A percentile compares a stretch with the other conserved stretches of the same genome.
These are phyloP conservation scores for Prolemur simus DNA, from an alignment of 2,113 vertebrate species.

Conservation along the genomic window DNA sequence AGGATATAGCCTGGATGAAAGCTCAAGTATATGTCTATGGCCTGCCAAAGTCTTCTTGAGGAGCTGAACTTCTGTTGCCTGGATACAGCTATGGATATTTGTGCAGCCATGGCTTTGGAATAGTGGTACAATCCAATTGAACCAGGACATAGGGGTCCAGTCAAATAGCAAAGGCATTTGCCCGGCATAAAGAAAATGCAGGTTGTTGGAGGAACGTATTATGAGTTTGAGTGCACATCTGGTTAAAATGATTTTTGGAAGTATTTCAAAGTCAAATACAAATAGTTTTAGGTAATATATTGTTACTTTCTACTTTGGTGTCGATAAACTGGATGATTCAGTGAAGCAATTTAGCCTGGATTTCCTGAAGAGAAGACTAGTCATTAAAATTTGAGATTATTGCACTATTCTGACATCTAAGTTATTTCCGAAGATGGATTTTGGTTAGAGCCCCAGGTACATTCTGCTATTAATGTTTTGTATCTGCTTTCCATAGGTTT, in stretches of 20 bases:
- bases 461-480: neutral
- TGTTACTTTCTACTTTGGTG: neutral
- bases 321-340: neutral
- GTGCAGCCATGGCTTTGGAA: neutral
- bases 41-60: neutral
- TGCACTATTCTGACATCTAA: neutral
- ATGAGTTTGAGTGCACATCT: neutral
- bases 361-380: neutral
- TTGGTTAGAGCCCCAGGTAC: neutral
- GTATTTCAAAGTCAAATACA: neutral
- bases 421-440: neutral
- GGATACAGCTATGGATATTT: neutral
- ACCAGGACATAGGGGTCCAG: neutral
- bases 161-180: neutral
- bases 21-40: neutral
- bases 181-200: neutral
- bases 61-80: neutral
- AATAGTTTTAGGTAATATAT: neutral
- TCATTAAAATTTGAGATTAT: neutral
- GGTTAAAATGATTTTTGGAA: neutral
- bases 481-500: neutral
- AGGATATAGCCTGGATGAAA: neutral
- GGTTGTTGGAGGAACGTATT: neutral
- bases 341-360: neutral
- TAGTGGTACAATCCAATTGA: neutral